Evolutionary conservation across 1,140 invertebrate species (phyloP).

Genomic region (Theocolax elegans): DNA sequence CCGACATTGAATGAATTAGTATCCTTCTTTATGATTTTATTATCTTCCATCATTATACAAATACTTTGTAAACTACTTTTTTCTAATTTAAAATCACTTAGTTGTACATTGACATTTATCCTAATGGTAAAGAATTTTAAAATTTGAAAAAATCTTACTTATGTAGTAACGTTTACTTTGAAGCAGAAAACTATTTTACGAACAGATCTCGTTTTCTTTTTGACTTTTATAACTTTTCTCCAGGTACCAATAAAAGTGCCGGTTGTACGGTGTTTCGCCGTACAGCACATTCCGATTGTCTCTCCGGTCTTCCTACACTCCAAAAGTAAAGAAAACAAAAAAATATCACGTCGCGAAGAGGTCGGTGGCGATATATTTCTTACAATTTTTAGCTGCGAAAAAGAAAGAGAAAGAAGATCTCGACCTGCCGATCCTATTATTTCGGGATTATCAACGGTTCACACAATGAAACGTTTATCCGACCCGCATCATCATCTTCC

Average conservation of each 20-base stretch:
- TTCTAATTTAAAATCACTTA: no score
- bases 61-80: no score
- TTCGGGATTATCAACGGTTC: conserved; percentile 19
- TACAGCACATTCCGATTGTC: not conserved
- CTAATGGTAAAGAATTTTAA: no score
- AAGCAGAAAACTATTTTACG: no score
- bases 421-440: conserved; percentile 24
- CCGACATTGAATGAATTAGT: no score
- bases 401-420: not conserved
- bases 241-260: conserved; percentile 11
- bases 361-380: not conserved
- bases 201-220: not conserved
- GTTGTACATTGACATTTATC: no score
- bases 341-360: not conserved
- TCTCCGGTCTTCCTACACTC: not conserved
- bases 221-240: not conserved
- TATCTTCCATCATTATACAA: no score
- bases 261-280: not conserved
- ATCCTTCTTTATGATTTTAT: no score
- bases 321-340: not conserved
- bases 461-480: conserved; percentile 16
- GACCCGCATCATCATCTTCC: not conserved
- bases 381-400: no score
- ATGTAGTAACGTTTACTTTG: no score
- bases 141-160: no score